Evolutionary conservation across 2,113 vertebrate species (phyloP).

Genomic region (Nesoenas mayeri): DNA sequence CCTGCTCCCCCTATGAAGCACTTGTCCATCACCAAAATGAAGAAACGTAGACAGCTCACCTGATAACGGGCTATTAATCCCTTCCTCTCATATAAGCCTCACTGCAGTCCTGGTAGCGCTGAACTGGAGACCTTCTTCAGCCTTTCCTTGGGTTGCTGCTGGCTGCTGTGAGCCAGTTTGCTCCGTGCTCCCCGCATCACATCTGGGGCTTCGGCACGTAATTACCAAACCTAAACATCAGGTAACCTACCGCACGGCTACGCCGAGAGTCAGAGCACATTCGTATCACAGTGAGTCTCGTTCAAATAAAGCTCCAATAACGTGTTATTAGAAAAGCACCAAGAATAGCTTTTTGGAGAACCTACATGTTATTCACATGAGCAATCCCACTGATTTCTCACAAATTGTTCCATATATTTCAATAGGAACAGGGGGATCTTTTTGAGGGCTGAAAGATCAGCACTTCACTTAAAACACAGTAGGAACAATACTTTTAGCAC

Average conservation of each 20-base stretch:
- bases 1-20: too few relatives aligned
- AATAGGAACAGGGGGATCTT: background rate
- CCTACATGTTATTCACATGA: background rate
- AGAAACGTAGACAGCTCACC: background rate
- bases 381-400: background rate
- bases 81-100: background rate
- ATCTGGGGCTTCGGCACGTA: background rate
- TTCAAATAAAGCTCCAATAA: background rate
- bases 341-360: background rate
- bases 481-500: background rate
- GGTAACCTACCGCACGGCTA: background rate
- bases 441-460: background rate
- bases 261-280: fast-evolving
- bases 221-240: background rate
- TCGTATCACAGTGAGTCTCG: fast-evolving
- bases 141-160: background rate
- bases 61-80: background rate
- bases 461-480: background rate
- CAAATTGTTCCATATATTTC: background rate
- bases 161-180: background rate
- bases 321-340: background rate
- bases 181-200: fast-evolving
- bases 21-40: background rate
- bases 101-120: background rate
- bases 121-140: background rate